These are phyloP conservation scores for Clarias macrocephalus DNA, from an alignment of 2,113 vertebrate genomes.

Conservation along the genomic window DNA sequence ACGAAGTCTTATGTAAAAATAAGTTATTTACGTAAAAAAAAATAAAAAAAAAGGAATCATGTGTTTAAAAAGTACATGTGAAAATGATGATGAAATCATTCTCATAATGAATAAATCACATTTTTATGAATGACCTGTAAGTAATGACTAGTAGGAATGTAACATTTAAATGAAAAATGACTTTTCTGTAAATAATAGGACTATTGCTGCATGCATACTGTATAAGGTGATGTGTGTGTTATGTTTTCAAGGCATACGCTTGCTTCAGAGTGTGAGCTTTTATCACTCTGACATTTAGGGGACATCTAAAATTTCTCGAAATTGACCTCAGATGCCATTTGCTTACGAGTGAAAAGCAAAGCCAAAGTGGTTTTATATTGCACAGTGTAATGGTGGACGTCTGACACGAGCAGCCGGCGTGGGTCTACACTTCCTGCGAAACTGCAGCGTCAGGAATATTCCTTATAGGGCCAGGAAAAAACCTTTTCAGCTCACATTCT, in stretches of 20 bases:
- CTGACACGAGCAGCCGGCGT: background rate
- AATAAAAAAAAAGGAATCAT: no score
- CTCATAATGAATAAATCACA: no score
- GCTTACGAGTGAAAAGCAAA: slow-evolving; percentile 29
- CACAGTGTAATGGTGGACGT: background rate
- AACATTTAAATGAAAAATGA: no score
- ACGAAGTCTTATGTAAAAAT: background rate
- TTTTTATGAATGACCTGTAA: no score
- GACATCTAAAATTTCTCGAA: background rate
- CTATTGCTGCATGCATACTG: no score
- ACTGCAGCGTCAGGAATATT: background rate
- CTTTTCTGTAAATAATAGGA: no score
- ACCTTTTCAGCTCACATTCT: background rate
- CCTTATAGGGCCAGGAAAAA: background rate
- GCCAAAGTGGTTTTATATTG: slow-evolving; percentile 12
- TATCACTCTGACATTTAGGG: background rate
- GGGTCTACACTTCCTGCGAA: background rate
- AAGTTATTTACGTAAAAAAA: no score
- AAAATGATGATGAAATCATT: background rate
- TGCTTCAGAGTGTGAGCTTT: background rate
- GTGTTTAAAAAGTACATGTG: background rate
- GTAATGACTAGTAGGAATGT: no score
- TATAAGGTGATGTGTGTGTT: background rate
- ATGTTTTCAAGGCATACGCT: background rate
- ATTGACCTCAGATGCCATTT: slow-evolving; percentile 7